Evolutionary conservation across 2,888 invertebrate genomes (phyloP).

Genomic region (Dynastes tityus): DNA sequence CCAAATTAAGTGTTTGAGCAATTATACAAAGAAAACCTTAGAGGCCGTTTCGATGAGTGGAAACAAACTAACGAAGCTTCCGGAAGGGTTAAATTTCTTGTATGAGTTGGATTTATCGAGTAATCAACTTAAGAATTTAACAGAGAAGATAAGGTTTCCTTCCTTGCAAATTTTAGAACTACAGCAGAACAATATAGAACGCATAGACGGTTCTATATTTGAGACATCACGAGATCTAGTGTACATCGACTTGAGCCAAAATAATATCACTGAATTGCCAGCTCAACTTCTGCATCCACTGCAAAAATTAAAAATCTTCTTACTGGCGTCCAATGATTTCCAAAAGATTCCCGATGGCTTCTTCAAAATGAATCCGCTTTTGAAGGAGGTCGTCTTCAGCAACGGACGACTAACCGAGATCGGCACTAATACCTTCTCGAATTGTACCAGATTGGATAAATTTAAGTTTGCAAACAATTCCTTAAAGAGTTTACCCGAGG

Average conservation of each 20-base stretch:
- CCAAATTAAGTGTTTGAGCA: background rate
- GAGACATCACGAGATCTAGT: conserved; percentile 76
- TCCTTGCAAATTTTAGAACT: conserved; percentile 40
- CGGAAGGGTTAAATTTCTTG: conserved; percentile 14
- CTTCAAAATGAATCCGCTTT: conserved; percentile 20
- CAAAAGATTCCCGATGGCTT: conserved; percentile 22
- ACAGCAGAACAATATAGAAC: conserved; percentile 45
- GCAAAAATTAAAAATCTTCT: background rate
- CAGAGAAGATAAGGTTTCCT: background rate
- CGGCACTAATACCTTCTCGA: conserved; percentile 26
- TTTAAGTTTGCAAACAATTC: conserved; percentile 50
- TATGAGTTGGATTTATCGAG: conserved; percentile 35
- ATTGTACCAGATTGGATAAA: conserved; percentile 26
- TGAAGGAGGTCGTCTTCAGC: conserved; percentile 23
- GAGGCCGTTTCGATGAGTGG: background rate
- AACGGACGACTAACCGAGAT: background rate
- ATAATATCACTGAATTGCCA: conserved; percentile 77
- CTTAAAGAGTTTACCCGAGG: conserved; percentile 32
- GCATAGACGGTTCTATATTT: conserved; percentile 77
- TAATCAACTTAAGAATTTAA: conserved; percentile 40
- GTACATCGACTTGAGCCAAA: conserved; percentile 80
- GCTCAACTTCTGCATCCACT: conserved; percentile 14
- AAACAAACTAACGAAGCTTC: conserved; percentile 7
- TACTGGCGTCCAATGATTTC: background rate
- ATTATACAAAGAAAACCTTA: background rate